Conservation (phyloP, 2,888 invertebrate species). For the Eupsilia transversa region DNA sequence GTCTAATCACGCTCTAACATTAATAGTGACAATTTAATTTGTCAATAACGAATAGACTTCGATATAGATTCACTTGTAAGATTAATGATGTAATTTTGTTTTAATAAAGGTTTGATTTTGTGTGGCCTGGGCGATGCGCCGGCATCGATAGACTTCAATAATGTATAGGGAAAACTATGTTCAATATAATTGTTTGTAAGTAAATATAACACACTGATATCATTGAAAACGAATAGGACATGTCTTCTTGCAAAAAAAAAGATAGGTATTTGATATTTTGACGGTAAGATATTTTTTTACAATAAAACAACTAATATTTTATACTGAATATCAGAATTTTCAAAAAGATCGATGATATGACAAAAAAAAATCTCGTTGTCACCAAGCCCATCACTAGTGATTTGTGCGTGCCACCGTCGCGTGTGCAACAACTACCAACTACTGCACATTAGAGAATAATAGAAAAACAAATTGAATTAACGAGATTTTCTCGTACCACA, state of each 20-base stretch:
- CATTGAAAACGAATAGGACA: background rate
- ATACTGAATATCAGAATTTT: no score
- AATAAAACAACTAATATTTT: background rate
- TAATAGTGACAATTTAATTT: constrained; percentile 65
- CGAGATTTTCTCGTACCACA: constrained; percentile 72
- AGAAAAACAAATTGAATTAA: constrained; percentile 76
- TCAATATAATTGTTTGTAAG: background rate
- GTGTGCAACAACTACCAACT: constrained; percentile 64
- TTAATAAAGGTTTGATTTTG: background rate
- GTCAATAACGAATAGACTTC: constrained; percentile 51
- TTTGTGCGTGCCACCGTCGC: constrained; percentile 66
- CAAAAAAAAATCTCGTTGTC: constrained; percentile 7
- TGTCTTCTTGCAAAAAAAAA: background rate
- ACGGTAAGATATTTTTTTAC: no score
- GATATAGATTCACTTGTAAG: constrained; percentile 39
- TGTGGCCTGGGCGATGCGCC: background rate
- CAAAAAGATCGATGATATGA: background rate
- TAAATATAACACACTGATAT: background rate
- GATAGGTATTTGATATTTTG: background rate
- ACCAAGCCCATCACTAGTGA: constrained; percentile 57
- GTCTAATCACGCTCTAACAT: constrained; percentile 54
- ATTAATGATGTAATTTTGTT: constrained; percentile 45
- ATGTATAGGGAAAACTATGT: background rate
- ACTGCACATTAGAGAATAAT: constrained; percentile 68
- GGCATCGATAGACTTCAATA: no score